Percentiles rank a stretch among this genome's conserved stretches.
These are phyloP conservation scores for Tribolium castaneum DNA, from an alignment of 1,140 invertebrate genomes.

Conservation along the genomic window DNA sequence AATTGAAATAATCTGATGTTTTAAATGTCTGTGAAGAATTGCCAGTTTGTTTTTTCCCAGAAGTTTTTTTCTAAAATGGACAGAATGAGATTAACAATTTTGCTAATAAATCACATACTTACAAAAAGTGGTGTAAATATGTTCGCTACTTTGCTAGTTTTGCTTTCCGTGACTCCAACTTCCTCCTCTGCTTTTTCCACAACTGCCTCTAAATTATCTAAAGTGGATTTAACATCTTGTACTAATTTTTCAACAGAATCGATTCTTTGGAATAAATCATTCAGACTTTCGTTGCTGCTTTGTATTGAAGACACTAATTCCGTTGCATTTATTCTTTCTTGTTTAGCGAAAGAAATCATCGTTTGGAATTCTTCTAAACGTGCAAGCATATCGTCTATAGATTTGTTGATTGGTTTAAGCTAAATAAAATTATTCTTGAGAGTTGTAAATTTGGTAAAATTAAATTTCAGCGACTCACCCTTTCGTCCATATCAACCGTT, in stretches of 20 bases:
- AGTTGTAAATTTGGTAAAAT: background rate
- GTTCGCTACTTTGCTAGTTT: slow-evolving; percentile 54
- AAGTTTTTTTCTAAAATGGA: slow-evolving; percentile 45
- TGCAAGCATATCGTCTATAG: slow-evolving; percentile 61
- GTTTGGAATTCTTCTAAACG: slow-evolving; percentile 64
- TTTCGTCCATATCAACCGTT: slow-evolving; percentile 50
- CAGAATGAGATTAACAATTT: background rate
- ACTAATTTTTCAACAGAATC: slow-evolving; percentile 59
- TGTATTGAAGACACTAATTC: slow-evolving; percentile 56
- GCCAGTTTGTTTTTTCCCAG: slow-evolving; percentile 33
- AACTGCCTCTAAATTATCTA: slow-evolving; percentile 58
- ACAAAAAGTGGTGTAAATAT: slow-evolving; percentile 62
- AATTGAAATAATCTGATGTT: background rate
- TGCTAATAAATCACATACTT: slow-evolving; percentile 43
- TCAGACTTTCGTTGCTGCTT: slow-evolving; percentile 54
- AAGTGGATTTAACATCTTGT: slow-evolving; percentile 57
- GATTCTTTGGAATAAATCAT: slow-evolving; percentile 57
- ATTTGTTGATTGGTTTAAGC: slow-evolving; percentile 59
- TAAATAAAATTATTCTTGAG: slow-evolving; percentile 44
- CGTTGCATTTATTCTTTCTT: slow-evolving; percentile 58
- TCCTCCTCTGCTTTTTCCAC: slow-evolving; percentile 60
- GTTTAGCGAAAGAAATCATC: slow-evolving; percentile 56
- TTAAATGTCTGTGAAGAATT: background rate
- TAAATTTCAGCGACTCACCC: slow-evolving; percentile 42
- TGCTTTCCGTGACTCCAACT: slow-evolving; percentile 53